Evolutionary conservation across 2,113 vertebrate genomes (phyloP).

Genomic region (Anseranas semipalmata): DNA sequence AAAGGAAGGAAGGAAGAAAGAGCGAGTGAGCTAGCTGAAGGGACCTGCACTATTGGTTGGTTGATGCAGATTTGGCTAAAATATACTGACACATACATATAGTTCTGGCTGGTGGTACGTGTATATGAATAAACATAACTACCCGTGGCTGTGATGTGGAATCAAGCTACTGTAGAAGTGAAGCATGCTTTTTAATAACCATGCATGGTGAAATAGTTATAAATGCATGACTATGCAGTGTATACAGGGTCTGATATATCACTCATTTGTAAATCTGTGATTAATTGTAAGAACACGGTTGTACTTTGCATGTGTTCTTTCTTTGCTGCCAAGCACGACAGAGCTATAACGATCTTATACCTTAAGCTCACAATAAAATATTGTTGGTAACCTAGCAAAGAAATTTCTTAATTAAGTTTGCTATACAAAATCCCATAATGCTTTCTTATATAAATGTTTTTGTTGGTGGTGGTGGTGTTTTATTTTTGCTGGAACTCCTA

Average conservation of each 20-base stretch:
- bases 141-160: slow-evolving; percentile 28
- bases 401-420: slow-evolving; percentile 63
- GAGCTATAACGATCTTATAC: slow-evolving; percentile 7
- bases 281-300: slow-evolving; percentile 59
- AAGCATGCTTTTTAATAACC: slow-evolving; percentile 37
- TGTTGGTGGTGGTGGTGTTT: too few species aligned
- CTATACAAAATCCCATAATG: slow-evolving; percentile 2
- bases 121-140: slow-evolving; percentile 44
- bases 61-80: slow-evolving; percentile 45
- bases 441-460: slow-evolving; percentile 12
- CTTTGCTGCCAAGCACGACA: slow-evolving; percentile 45
- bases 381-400: slow-evolving; percentile 41
- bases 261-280: slow-evolving; percentile 59
- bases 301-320: slow-evolving; percentile 47
- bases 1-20: neutral
- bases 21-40: neutral
- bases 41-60: slow-evolving; percentile 7
- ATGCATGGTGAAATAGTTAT: slow-evolving; percentile 19
- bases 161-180: slow-evolving; percentile 16
- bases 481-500: neutral
- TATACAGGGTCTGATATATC: slow-evolving; percentile 47
- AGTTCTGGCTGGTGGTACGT: slow-evolving; percentile 28
- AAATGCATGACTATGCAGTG: slow-evolving; percentile 13
- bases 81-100: neutral
- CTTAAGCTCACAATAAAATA: slow-evolving; percentile 51